Evolutionary conservation across 2,113 vertebrate species (phyloP), one percentile per base, ranked within the genome.

Genomic region (Cheirogaleus medius): DNA sequence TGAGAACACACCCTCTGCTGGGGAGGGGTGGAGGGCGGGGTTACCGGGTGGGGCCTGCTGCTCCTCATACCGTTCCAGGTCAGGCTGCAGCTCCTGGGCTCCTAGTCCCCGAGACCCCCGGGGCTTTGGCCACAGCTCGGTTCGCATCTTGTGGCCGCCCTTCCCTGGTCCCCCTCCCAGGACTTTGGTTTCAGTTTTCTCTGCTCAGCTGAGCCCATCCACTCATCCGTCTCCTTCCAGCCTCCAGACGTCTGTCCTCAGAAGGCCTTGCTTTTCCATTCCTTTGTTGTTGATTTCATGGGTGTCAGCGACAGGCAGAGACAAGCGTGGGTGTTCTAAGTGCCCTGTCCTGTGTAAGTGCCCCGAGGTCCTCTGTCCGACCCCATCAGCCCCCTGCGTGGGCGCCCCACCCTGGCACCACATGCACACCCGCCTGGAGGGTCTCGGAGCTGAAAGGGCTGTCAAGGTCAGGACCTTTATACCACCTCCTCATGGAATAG

Each of bases 281-380:
- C 14, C 44, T 37, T 44, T 54, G 4, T 32, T 15, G 39, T 25
- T 0, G 5, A 9, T 0, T 21, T 84, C 34, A 6, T 8, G 4
- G 47, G 27, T 27, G n/a, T 39, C 49, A 54, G 34, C 81, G 20
- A 2, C 12, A n/a, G 9, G 18, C 13, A 85, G 76, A 32, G 52
- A 25, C 6, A 6, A 1, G 52, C 1, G 0, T 0, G 17, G 52
- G 4, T 5, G 0, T 14, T 14, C 25, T 5, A 2, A 6, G 29
- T 8, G 6, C 8, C 42, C 13, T 17, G 2, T 13, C 64, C 93
- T 44, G 12, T 11, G 42, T 25, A 37, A 3, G 37, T 7, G 23
- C 18, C 27, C 17, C 20, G 8, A 4, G 9, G 9, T 34, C 47
- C 60, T 15, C 71, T 8, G 25, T 21, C 34, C 63, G 56, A 17